Base-by-base conservation (phyloP, 1,140 invertebrate species). In the Anadara kagoshimensis region DNA sequence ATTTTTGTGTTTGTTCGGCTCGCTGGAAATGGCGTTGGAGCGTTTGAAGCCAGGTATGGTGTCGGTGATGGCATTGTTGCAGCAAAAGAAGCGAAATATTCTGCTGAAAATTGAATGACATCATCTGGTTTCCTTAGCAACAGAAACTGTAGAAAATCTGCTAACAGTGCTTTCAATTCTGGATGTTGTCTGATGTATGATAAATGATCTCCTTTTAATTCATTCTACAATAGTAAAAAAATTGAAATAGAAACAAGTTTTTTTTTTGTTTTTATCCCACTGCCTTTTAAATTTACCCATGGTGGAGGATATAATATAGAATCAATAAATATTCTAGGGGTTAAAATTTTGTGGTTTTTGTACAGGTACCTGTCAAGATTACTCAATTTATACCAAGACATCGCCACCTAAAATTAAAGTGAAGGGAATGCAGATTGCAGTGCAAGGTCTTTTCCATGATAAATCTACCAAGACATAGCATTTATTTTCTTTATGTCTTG, bases 61-160 rank as follows among this genome's bases (percentile, higher is more conserved):
- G 82, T 78, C 0, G 78, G 20, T 26, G 76, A 78, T 20, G 84
- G 83, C 77, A 88, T 84, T 11, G 76, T 76, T 11, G 84, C 79
- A 18, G 88, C 88, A 75, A 89, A 89, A 0, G 87, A 82, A n/a
- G 88, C 78, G 74, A 90, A 90, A 77, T 89, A 89, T 44, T 89
- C 86, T 5, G 87, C 88, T 63, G 87, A 85, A 78, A 89, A 90
- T 26, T 82, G 69, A 11, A 89, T 70, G 47, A 87, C 83, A 78
- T 90, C 87, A 18, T 85, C 81, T 20, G 89, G 89, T 78, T 90
- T 90, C 62, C 88, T 73, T 49, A 88, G 79, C 54, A 90, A 78
- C 73, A 90, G 62, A 63, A 88, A 87, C 78, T 90, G 89, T 41
- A 89, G 76, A 73, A 89, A 90, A 78, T 90, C 89, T 45, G 87